Percentiles rank a stretch among this genome's conserved stretches.
phyloP scores from a whole-genome alignment of 2,113 vertebrate genomes.

The Bolborhynchus lineola region DNA sequence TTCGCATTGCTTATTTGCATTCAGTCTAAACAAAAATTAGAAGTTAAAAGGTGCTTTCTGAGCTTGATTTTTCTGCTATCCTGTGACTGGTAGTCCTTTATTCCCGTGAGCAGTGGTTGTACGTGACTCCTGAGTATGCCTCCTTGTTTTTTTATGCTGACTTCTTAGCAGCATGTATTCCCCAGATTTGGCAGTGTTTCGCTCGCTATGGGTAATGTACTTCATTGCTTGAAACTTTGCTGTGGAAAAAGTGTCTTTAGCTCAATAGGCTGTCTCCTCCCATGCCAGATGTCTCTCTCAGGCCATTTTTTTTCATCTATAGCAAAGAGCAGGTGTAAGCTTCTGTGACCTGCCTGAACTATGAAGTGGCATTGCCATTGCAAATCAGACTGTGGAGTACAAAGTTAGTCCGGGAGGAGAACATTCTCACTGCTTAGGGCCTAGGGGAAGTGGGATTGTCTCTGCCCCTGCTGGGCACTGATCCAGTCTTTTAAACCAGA shows the following conservation, averaged over 20 bases:
- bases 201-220: neutral
- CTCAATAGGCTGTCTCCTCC: neutral
- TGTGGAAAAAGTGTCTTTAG: neutral
- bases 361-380: neutral
- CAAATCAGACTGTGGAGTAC: neutral
- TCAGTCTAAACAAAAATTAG: neutral
- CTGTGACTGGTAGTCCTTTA: neutral
- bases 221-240: neutral
- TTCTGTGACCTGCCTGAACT: neutral
- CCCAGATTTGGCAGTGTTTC: neutral
- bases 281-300: neutral
- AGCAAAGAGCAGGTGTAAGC: neutral
- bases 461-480: neutral
- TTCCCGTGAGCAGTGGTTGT: rapidly evolving
- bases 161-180: neutral
- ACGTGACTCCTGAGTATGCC: neutral
- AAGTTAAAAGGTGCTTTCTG: neutral
- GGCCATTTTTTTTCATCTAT: neutral
- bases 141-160: neutral
- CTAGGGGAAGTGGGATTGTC: neutral
- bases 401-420: neutral
- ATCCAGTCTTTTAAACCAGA: neutral
- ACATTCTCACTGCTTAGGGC: neutral
- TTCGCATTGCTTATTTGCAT: neutral
- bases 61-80: neutral